Base-by-base conservation (phyloP, 35 echinoderm and acorn worm genomes). In the Patiria miniata region DNA sequence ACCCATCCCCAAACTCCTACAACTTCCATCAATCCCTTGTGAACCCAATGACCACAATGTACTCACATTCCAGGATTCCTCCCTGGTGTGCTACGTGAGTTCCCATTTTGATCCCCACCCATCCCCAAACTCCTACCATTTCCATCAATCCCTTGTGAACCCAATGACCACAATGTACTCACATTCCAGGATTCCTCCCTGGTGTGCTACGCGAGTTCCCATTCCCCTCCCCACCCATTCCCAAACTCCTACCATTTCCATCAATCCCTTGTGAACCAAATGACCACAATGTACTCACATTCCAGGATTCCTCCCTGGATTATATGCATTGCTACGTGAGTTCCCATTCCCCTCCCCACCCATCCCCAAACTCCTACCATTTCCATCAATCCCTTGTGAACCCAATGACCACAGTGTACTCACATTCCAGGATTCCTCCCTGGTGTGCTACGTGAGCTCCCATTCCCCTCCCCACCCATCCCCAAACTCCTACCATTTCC, bases 31-130 rank as follows among this genome's bases (percentile, higher is more conserved):
- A 39, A 26, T n/a, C n/a, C n/a, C n/a, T n/a, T n/a, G n/a, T n/a
- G n/a, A n/a, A n/a, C n/a, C n/a, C n/a, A n/a, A n/a, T n/a, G 79
- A 17, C 0, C 28, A 85, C 16, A 23, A 15, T 7, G 39, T 28
- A 91, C 95, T 97, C 58, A 97, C 95, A 82, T 88, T 80, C 91
- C 95, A 29, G 95, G 95, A 68, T 83, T 90, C 79, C 95, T 90
- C 39, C 90, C 85, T 54, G 95, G 91, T n/a, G n/a, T n/a, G n/a
- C n/a, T n/a, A n/a, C n/a, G n/a, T n/a, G n/a, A n/a, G n/a, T n/a
- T n/a, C n/a, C n/a, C n/a, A n/a, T n/a, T n/a, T 12, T 14, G 12
- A 12, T 58, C 12, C 54, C 54, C 22, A 58, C 22, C 12, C 54
- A n/a, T n/a, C 54, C 22, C 22, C 54, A 58, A 14, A 14, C 22